Percentiles rank a stretch among this genome's conserved stretches.
Conservation (phyloP, 2,113 vertebrate species). For the Takifugu flavidus region DNA sequence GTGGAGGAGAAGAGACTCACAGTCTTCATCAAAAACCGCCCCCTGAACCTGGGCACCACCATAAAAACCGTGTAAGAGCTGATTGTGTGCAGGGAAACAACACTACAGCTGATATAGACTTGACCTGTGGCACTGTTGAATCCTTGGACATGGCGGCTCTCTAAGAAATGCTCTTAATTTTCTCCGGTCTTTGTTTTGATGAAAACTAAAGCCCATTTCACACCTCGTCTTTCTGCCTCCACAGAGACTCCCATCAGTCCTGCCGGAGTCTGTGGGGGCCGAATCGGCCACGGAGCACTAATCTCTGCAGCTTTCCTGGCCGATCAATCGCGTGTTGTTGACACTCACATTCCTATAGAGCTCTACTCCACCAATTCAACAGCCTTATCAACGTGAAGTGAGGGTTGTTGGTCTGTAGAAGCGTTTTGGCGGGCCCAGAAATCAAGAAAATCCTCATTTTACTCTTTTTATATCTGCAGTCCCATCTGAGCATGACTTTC, state of each 20-base stretch:
- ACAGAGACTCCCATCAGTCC: conserved; percentile 17
- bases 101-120: background rate
- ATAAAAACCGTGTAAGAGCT: no score
- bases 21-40: conserved; percentile 38
- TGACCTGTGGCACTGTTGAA: conserved; percentile 14
- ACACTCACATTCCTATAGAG: conserved; percentile 29
- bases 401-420: background rate
- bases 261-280: conserved; percentile 1
- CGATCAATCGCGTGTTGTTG: conserved; percentile 28
- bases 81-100: background rate
- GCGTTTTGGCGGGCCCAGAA: no score
- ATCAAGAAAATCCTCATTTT: no score
- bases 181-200: conserved; percentile 7
- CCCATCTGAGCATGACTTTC: conserved; percentile 1
- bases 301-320: conserved; percentile 40
- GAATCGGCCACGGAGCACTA: conserved; percentile 36
- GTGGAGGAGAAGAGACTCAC: conserved; percentile 31
- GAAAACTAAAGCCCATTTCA: conserved; percentile 56
- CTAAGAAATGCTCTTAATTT: conserved; percentile 12
- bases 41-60: conserved; percentile 22
- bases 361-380: conserved; percentile 19
- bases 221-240: conserved; percentile 48
- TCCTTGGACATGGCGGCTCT: conserved; percentile 17
- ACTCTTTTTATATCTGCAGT: background rate
- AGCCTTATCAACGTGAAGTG: conserved; percentile 16